Percentiles rank a stretch among this genome's conserved stretches.
Evolutionary conservation across 2,797 vertebrate genomes (phyloP).

Genomic region (Macropodus opercularis): DNA sequence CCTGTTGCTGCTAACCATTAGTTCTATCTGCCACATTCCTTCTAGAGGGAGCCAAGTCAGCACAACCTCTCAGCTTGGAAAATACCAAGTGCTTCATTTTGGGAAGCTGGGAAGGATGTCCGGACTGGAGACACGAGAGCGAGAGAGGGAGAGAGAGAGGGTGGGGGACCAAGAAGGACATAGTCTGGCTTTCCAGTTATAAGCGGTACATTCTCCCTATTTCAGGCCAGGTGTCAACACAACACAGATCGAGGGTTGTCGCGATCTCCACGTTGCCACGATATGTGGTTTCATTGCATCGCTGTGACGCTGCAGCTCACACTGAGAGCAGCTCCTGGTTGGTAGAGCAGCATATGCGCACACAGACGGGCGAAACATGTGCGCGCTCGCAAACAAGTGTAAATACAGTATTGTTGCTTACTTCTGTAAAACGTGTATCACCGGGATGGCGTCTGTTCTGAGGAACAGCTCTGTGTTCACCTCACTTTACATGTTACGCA

Average conservation of each 20-base stretch:
- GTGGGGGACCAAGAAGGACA: conserved; percentile 7
- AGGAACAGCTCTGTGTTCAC: not conserved
- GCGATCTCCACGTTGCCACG: conserved; percentile 11
- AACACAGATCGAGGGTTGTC: conserved; percentile 1
- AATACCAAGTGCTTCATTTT: conserved; percentile 52
- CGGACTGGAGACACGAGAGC: conserved; percentile 18
- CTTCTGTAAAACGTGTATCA: not conserved
- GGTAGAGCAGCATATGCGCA: conserved; percentile 7
- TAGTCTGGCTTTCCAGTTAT: conserved; percentile 21
- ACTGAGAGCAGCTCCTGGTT: conserved; percentile 11
- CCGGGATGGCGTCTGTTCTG: not conserved
- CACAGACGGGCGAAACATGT: conserved; percentile 4
- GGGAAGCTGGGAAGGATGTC: conserved; percentile 17
- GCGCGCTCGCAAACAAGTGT: not conserved
- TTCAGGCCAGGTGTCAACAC: conserved; percentile 13
- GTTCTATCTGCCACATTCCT: conserved; percentile 50
- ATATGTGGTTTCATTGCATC: conserved; percentile 23
- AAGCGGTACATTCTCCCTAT: too few relatives aligned
- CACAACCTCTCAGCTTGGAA: conserved; percentile 44
- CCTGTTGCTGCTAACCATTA: conserved; percentile 71
- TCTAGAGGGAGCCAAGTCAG: conserved; percentile 66
- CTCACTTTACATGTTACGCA: too few relatives aligned
- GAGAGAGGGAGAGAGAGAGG: not conserved
- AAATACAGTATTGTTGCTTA: conserved; percentile 2
- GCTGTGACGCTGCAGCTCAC: not conserved